Evolutionary conservation across 2,113 vertebrate genomes (phyloP), one percentile per base, ranked within the genome.

Genomic region (Megatriorchis doriae): DNA sequence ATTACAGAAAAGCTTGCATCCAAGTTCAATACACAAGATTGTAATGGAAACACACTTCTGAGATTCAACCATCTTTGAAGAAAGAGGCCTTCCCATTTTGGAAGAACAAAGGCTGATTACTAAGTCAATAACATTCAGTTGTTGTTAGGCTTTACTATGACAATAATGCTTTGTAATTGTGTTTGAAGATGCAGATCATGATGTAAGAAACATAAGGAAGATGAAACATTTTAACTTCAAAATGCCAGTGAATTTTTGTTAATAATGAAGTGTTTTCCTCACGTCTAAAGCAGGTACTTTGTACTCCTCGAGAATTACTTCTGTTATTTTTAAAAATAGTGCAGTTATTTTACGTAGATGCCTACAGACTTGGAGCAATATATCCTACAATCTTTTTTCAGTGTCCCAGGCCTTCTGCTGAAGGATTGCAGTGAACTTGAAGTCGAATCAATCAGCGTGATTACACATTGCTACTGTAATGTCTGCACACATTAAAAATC

Each of bases 51-150:
- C 80, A 75, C 48, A 61, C 10, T 47, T 74, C 43, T 83, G 45
- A 93, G 72, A 68, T 56, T 87, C 48, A 22, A 63, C 11, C 50
- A 79, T 17, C 62, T 67, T 66, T 68, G 89, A 96, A 96, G 90
- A 94, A 95, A 89, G 88, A 93, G 23, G 43, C 38, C 29, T 72
- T 81, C 87, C 86, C 86, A 31, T 93, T 94, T 68, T 42, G 23
- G 56, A 95, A 91, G 77, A 91, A 96, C 92, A 94, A 84, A 91
- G 63, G 86, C 61, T 86, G 83, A 73, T 82, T 55, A 96, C 93
- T 74, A 94, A 93, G 83, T 72, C 81, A 93, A 72, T 65, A 61
- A 90, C 93, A 88, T 70, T 67, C 65, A 78, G n/a, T 29, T 78
- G 38, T 48, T 84, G 27, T 17, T 59, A 85, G 79, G 65, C 18